Percentiles rank a stretch among this genome's conserved stretches.
Evolutionary conservation across 1,140 invertebrate species (phyloP).

Genomic region (Archivesica marissinica): DNA sequence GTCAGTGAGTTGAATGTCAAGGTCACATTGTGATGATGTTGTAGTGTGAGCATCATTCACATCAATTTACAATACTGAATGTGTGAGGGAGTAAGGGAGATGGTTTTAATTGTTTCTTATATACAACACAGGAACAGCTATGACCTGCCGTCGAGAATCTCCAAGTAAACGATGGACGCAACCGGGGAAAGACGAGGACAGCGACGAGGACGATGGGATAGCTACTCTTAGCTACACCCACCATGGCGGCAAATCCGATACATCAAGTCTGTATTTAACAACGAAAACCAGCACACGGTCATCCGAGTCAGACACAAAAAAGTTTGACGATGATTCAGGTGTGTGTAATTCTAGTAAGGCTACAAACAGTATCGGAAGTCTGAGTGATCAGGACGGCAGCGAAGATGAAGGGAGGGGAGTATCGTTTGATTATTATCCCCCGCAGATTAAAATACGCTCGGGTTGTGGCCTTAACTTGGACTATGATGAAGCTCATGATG

Average conservation of each 20-base stretch:
- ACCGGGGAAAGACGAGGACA: slow-evolving; percentile 25
- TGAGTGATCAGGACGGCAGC: slow-evolving; percentile 66
- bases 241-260: not conserved
- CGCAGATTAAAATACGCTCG: slow-evolving; percentile 47
- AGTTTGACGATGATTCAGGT: slow-evolving; percentile 67
- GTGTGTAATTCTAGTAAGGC: slow-evolving; percentile 72
- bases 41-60: no score
- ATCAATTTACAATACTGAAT: no score
- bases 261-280: not conserved
- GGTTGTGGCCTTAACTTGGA: slow-evolving; percentile 62
- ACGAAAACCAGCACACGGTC: slow-evolving; percentile 15
- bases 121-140: slow-evolving; percentile 33
- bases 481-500: slow-evolving; percentile 77
- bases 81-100: no score
- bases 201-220: slow-evolving; percentile 63
- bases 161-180: slow-evolving; percentile 14
- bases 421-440: slow-evolving; percentile 68
- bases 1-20: no score
- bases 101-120: no score
- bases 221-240: not conserved
- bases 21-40: no score
- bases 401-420: slow-evolving; percentile 68
- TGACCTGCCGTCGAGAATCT: slow-evolving; percentile 38
- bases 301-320: slow-evolving; percentile 5
- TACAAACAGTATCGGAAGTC: slow-evolving; percentile 67